Conservation (phyloP, 2,113 vertebrate genomes). For the Tichodroma muraria region DNA sequence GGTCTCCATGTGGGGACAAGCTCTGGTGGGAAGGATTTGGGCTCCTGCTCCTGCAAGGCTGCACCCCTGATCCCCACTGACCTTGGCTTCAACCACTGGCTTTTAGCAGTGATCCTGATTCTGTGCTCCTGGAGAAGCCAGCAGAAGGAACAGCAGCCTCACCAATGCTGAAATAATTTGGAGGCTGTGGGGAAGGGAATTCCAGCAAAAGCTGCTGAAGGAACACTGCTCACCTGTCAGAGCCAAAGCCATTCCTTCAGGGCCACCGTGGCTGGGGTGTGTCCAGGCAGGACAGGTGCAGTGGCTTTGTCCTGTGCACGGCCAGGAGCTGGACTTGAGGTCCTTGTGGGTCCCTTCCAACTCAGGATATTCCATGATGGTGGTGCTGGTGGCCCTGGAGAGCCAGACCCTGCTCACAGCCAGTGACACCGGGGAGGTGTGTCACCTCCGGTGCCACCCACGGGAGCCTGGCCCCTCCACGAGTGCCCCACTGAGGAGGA, state of each 20-base stretch:
- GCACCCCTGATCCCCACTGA: neutral
- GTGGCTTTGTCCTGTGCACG: neutral
- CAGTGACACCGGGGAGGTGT: neutral
- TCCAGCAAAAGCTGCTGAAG: neutral
- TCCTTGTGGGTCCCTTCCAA: neutral
- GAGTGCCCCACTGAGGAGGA: neutral
- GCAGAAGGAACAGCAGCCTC: neutral
- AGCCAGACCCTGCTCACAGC: neutral
- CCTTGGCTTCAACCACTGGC: neutral
- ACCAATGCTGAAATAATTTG: neutral
- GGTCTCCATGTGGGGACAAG: fast-evolving
- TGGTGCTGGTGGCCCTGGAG: neutral
- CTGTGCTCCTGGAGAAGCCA: neutral
- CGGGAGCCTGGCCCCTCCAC: neutral
- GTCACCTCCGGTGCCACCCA: neutral
- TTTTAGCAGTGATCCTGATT: neutral
- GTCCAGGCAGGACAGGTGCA: neutral
- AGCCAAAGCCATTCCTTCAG: neutral
- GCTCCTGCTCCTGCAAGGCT: neutral
- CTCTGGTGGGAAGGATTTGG: neutral
- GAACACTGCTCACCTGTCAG: neutral
- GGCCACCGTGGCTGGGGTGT: neutral
- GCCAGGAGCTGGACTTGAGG: neutral
- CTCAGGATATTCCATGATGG: neutral
- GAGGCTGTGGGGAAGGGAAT: neutral